Percentiles rank a stretch among this genome's conserved stretches.
phyloP scores from a whole-genome alignment of 2,797 vertebrate genomes.

The Siniperca obscura region DNA sequence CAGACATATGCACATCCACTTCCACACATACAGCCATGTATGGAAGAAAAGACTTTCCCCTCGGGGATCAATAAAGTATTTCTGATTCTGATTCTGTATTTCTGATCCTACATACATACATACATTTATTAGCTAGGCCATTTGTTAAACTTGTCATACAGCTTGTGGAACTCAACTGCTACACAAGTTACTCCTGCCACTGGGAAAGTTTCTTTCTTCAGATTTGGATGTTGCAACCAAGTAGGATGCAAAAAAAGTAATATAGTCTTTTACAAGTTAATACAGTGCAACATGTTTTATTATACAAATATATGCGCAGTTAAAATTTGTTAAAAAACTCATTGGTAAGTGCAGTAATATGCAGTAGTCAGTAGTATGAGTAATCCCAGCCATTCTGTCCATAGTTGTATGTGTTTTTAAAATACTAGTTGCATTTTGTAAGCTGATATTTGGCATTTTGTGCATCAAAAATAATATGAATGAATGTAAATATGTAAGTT shows the following conservation, averaged over 20 bases:
- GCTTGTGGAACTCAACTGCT: slow-evolving; percentile 3
- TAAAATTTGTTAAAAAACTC: not conserved
- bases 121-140: not conserved
- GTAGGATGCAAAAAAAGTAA: not conserved
- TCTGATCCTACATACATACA: not conserved
- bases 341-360: not conserved
- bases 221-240: not conserved
- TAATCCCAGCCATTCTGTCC: not conserved
- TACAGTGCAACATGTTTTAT: not conserved
- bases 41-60: no score
- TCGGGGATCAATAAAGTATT: no score
- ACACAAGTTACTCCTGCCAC: not conserved
- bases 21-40: not conserved
- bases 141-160: slow-evolving; percentile 7
- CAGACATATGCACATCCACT: slow-evolving; percentile 3
- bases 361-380: not conserved
- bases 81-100: no score
- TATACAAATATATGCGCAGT: not conserved
- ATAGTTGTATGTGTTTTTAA: slow-evolving; percentile 13
- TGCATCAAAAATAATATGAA: slow-evolving; percentile 34
- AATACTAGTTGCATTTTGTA: slow-evolving; percentile 1
- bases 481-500: slow-evolving; percentile 73
- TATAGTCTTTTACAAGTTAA: not conserved
- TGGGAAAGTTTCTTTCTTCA: not conserved
- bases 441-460: not conserved